Evolutionary conservation across 2,113 vertebrate species (phyloP), one percentile per base, ranked within the genome.

Genomic region (Microcebus tavaratra): DNA sequence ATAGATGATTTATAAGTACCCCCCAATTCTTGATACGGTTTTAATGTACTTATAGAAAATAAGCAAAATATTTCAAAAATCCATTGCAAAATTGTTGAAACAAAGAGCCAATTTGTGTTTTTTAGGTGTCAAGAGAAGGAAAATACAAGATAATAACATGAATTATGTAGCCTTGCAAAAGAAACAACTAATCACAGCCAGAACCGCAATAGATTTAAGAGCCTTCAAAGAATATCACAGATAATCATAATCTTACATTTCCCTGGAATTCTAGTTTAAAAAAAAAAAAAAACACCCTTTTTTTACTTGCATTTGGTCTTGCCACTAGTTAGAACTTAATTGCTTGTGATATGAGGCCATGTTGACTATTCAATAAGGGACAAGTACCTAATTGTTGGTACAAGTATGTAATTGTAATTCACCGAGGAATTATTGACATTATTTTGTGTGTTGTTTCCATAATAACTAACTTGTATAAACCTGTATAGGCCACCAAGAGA

Each of bases 311-410:
- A 76, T 96, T 89, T 96, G 17, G 5, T 81, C 73, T 92, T 97
- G 31, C 39, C 42, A 91, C 73, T 98, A 93, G 97, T 88, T 90
- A 94, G 79, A 95, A 91, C 50, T 89, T 97, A 96, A 98, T 96
- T 97, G 73, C 80, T 96, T 96, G 79, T 97, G 93, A 97, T 97
- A 97, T 97, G 91, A 96, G 91, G 91, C 79, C 86, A 25, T 83
- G 88, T 83, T 94, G 91, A 96, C 78, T 94, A 85, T 95, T 96
- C 98, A 97, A 91, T 95, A 95, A 88, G 75, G 72, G 87, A 91
- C 67, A 96, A 91, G 53, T 91, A 91, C 57, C 86, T 97, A 96
- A 97, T 97, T 98, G 73, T 94, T 96, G 67, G 29, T 97, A 96
- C 78, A 96, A 90, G 78, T 86, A 90, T 76, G 63, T 86, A 63